phyloP scores from a whole-genome alignment of 2,797 vertebrate genomes.

The Meriones psammophilus region DNA sequence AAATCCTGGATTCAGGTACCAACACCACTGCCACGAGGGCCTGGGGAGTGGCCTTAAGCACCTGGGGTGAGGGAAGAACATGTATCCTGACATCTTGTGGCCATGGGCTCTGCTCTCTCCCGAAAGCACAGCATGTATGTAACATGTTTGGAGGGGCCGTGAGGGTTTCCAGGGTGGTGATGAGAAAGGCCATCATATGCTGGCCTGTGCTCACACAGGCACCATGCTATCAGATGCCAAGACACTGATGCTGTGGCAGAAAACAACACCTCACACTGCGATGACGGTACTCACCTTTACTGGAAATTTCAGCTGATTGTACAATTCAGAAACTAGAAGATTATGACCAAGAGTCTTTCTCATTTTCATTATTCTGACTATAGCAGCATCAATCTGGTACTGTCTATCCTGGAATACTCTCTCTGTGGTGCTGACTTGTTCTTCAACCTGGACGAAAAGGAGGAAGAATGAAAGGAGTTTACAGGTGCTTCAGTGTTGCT shows the following conservation, averaged over 20 bases:
- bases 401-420: slow-evolving; percentile 96
- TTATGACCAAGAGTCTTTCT: slow-evolving; percentile 96
- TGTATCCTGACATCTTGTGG: not conserved
- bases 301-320: slow-evolving; percentile 97
- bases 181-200: not conserved
- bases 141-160: not conserved
- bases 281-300: slow-evolving; percentile 91
- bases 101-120: not conserved
- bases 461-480: not conserved
- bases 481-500: not conserved
- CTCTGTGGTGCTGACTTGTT: slow-evolving; percentile 96
- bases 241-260: not conserved
- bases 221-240: not conserved
- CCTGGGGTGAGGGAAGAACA: not conserved
- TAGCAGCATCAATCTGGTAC: slow-evolving; percentile 97
- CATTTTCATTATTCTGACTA: slow-evolving; percentile 98
- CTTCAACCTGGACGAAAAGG: slow-evolving; percentile 91
- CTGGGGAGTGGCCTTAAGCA: not conserved
- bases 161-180: not conserved
- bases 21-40: not conserved
- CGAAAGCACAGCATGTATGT: too few relatives aligned
- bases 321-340: slow-evolving; percentile 95
- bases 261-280: too few relatives aligned
- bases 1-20: not conserved
- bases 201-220: not conserved